Evolutionary conservation across 2,113 vertebrate species (phyloP), one percentile per base, ranked within the genome.

Genomic region (Pollachius pollachius): DNA sequence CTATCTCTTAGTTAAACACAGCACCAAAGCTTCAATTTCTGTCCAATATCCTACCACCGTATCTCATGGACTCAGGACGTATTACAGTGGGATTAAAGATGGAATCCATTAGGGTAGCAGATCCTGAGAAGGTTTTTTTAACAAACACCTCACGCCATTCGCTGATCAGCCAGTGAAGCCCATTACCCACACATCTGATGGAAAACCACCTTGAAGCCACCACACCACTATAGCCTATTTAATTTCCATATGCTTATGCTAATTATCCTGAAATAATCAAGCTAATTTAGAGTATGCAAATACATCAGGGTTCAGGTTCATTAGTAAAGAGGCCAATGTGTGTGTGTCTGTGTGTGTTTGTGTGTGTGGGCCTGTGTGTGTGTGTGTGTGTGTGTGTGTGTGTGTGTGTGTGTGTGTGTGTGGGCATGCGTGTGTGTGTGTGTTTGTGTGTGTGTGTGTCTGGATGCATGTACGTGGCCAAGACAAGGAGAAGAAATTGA

Each of bases 231-330:
- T 70, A 81, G 88, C 77, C 87, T 88, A 88, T 88, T 87, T 88
- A 85, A 91, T 91, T 88, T 91, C 85, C 90, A 90, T 90, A 89
- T 69, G 67, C 83, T 86, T 87, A 91, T 89, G 88, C 83, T 88
- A 91, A 91, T 90, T 83, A 85, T 63, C 70, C 71, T 81, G 85
- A 91, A 90, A 90, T 89, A 89, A 91, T 91, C 89, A 89, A 90
- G 83, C 80, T 91, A 90, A 91, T 90, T 88, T 84, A 85, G 78
- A 88, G 87, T 75, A 90, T 90, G 89, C 85, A 88, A 89, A 91
- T 90, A 82, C 59, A 67, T 88, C 88, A 69, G 81, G 84, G 75
- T 79, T 78, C 78, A 70, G 81, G 71, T 89, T 90, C 86, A 90
- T 90, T 91, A 90, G 88, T 30, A 70, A 86, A 79, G 70, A 69